These are phyloP conservation scores for Drosophila antonietae DNA, from an alignment of 2,888 invertebrate species.

Conservation along the genomic window DNA sequence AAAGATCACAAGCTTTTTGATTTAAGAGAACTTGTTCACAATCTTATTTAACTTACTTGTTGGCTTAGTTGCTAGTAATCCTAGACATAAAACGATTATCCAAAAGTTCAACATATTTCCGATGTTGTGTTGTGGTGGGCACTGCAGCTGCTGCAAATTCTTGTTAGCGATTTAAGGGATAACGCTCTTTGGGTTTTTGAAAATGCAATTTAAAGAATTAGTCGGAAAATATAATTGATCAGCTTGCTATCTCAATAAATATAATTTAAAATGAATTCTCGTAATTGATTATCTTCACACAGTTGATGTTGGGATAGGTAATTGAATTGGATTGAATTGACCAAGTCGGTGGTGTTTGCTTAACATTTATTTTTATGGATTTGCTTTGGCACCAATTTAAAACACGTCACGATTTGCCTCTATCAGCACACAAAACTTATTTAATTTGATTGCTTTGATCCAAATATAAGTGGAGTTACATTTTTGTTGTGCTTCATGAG, in stretches of 20 bases:
- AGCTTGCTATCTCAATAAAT: slow-evolving; percentile 1
- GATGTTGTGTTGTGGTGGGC: slow-evolving; percentile 32
- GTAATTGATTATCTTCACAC: slow-evolving; percentile 70
- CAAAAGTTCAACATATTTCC: slow-evolving; percentile 82
- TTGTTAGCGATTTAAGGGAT: slow-evolving; percentile 26
- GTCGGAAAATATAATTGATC: background rate
- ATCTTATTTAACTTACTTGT: slow-evolving; percentile 78
- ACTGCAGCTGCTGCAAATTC: slow-evolving; percentile 17
- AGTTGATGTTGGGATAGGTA: slow-evolving; percentile 38
- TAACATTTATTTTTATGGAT: slow-evolving; percentile 24
- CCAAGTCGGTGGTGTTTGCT: slow-evolving; percentile 62
- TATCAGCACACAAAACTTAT: slow-evolving; percentile 26
- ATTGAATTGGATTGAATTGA: slow-evolving; percentile 26
- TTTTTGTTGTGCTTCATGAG: slow-evolving; percentile 35
- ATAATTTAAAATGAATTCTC: slow-evolving; percentile 14
- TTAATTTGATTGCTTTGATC: slow-evolving; percentile 34
- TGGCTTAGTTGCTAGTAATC: slow-evolving; percentile 81
- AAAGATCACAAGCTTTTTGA: background rate
- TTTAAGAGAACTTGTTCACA: background rate
- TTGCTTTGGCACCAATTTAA: slow-evolving; percentile 68
- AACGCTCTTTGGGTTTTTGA: slow-evolving; percentile 7
- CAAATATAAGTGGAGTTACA: slow-evolving; percentile 59
- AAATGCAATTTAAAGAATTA: slow-evolving; percentile 23
- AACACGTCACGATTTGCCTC: slow-evolving; percentile 35
- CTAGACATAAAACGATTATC: slow-evolving; percentile 83